Base-by-base conservation (phyloP, 2,888 invertebrate genomes). In the Eupeodes latifasciatus region DNA sequence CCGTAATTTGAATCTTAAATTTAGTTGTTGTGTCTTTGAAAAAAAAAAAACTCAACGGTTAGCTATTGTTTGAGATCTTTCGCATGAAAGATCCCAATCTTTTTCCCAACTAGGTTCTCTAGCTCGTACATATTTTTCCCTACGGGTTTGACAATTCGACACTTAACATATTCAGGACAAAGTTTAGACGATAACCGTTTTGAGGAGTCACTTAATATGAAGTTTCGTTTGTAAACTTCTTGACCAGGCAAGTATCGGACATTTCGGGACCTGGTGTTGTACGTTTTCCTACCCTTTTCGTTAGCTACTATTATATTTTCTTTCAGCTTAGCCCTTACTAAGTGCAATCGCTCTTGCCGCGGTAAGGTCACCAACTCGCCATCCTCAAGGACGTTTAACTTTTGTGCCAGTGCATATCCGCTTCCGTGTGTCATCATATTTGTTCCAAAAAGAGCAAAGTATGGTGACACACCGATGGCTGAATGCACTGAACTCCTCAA, bases 11-110 rank as follows among this genome's bases (percentile, higher is more conserved):
- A 7, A 27, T 40, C 40, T 40, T 40, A 3, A 40, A 40, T 40
- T 7, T 40, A 1, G 6, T 40, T 7, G 2, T 40, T 9, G 40
- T 40, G 9, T 40, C 40, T 4, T 40, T n/a, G n/a, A 1, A 40
- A 40, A 40, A 4, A n/a, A n/a, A 27, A 27, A 27, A 3, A 27
- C 27, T 27, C 27, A 27, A 27, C 40, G 51, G 11, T 51, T n/a
- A 5, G 3, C 49, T 55, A 71, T 16, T 47, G 55, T 36, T 47
- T 71, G 12, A 71, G 16, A 36, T 71, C 53, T 53, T 71, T 71
- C 14, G 55, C 40, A 71, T 71, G 53, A 16, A 71, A 55, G n/a
- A 71, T 36, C 4, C 57, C 44, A 57, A 57, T 71, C 11, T n/a
- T 71, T 16, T 71, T 57, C 4, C 71, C 71, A 53, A 4, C 6